A percentile compares a stretch with the other conserved stretches of the same genome.
These are phyloP conservation scores for Ferrisia virgata DNA, from an alignment of 2,888 invertebrate species.

Conservation along the genomic window DNA sequence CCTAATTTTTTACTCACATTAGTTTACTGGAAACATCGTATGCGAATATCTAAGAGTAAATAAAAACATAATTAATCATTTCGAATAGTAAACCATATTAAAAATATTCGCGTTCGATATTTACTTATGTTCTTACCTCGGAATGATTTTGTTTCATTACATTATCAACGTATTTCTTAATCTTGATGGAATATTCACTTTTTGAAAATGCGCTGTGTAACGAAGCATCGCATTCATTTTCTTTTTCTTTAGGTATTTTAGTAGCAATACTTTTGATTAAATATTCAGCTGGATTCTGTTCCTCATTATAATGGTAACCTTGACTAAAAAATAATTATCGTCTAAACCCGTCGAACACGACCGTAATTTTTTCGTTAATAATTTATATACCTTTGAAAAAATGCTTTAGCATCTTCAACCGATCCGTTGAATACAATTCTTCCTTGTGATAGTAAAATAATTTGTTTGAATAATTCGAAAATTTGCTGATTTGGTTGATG, in stretches of 20 bases:
- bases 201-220: not conserved
- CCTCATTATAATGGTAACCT: not conserved
- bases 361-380: not conserved
- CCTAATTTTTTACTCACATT: not conserved
- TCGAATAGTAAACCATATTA: too few relatives aligned
- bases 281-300: conserved; percentile 12
- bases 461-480: conserved; percentile 44
- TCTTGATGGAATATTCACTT: not conserved
- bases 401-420: conserved; percentile 62
- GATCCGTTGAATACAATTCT: conserved; percentile 76
- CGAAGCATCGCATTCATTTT: not conserved
- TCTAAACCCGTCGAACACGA: too few relatives aligned
- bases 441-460: conserved; percentile 46
- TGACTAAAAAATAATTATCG: conserved; percentile 2
- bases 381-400: conserved; percentile 64
- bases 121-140: too few relatives aligned
- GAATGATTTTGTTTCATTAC: not conserved
- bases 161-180: not conserved
- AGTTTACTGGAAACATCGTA: too few relatives aligned
- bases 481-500: conserved; percentile 47
- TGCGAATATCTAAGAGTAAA: too few relatives aligned
- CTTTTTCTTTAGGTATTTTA: not conserved
- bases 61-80: too few relatives aligned
- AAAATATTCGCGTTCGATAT: too few relatives aligned
- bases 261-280: conserved; percentile 16